Base-by-base conservation (phyloP, 1,140 invertebrate species). In the Euura lappo region DNA sequence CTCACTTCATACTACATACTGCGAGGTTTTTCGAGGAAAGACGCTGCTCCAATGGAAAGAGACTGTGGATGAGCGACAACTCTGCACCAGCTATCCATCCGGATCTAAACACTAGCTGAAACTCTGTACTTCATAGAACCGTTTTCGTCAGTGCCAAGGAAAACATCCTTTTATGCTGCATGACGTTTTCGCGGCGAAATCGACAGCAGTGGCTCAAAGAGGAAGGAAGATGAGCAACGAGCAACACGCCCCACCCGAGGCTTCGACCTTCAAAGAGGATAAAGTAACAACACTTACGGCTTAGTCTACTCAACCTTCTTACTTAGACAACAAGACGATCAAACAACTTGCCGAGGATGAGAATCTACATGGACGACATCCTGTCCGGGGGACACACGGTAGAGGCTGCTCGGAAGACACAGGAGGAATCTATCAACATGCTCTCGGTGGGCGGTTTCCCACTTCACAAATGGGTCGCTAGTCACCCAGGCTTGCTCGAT, bases 261-360 rank as follows among this genome's bases (percentile, higher is more conserved):
- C 2, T 28, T 2, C 2, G 43, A 67, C 8, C 66, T 8, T 8
- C n/a, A 7, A 8, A 8, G 13, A 64, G 13, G 60, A 64, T 10
- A 13, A 10, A 10, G 60, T 10, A 64, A 13, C 8, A 64, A 8
- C 43, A 87, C 85, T 0, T 89, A 84, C 73, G 85, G 87, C 2
- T 82, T 80, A 68, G 60, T 76, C 3, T 74, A 72, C 6, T 78
- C 80, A 8, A 74, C 83, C 0, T 87, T 76, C 75, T 72, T 83
- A 65, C 28, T 28, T 28, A 28, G 83, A 82, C 0, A 77, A 73
- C 6, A 68, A 77, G 68, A 76, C 60, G 77, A 60, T 88, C 4
- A 45, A 81, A 11, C 80, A 80, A 78, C 70, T 81, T 0, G 79
- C 75, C 6, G 71, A 43, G 67, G 82, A 84, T 70, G 75, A 78